A percentile compares a stretch with the other conserved stretches of the same genome.
These are phyloP conservation scores for Halcyon leucocephala DNA, from an alignment of 2,797 vertebrate species.

Conservation along the genomic window DNA sequence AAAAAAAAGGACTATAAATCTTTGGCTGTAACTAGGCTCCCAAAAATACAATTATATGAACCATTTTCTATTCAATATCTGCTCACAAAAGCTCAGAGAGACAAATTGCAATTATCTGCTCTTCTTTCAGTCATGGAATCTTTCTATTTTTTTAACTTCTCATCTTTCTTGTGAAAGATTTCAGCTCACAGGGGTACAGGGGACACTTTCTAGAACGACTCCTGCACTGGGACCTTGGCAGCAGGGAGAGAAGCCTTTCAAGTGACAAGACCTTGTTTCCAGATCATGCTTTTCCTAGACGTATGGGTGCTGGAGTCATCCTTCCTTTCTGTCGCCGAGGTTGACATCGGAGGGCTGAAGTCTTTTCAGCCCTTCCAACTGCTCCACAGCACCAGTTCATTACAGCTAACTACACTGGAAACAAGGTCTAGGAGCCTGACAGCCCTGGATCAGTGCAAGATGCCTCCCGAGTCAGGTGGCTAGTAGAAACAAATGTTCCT, in stretches of 20 bases:
- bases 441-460: background rate
- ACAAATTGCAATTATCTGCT: conserved; percentile 52
- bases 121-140: conserved; percentile 36
- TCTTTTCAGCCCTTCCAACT: background rate
- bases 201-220: background rate
- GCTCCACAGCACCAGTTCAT: background rate
- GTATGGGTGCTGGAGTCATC: background rate
- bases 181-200: background rate
- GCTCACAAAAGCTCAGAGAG: conserved; percentile 51
- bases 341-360: background rate
- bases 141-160: background rate
- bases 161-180: background rate
- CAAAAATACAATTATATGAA: conserved; percentile 71
- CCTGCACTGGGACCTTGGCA: background rate
- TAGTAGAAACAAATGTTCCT: background rate
- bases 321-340: background rate
- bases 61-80: conserved; percentile 68
- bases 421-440: background rate
- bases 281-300: background rate
- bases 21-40: conserved; percentile 51
- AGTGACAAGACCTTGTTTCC: background rate
- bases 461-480: background rate
- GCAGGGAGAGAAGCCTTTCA: background rate
- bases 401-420: background rate
- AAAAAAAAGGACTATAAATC: conserved; percentile 64